These are phyloP conservation scores for Sebastes fasciatus DNA, from an alignment of 2,113 vertebrate species.

Conservation along the genomic window DNA sequence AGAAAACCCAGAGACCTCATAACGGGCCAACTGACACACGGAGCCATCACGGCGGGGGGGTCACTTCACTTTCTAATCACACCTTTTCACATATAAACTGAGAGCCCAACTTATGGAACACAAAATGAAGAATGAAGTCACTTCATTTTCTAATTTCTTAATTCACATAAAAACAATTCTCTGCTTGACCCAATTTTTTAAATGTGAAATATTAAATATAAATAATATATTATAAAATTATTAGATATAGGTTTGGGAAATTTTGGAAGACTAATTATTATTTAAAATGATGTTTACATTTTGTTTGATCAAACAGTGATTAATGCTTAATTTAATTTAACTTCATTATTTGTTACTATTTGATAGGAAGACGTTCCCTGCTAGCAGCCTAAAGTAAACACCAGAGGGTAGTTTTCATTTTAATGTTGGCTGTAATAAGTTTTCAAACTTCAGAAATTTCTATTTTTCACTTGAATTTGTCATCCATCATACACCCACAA, in stretches of 20 bases:
- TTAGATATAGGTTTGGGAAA: not conserved
- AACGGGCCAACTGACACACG: constrained; percentile 18
- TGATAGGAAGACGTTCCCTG: not conserved
- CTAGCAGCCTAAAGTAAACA: not conserved
- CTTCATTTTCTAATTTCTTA: not conserved
- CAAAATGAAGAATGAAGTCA: not conserved
- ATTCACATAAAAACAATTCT: not conserved
- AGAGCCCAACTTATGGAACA: not conserved
- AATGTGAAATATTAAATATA: not conserved
- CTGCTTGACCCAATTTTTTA: not conserved
- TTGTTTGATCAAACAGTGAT: not conserved
- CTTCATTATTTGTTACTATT: not conserved
- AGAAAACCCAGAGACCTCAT: constrained; percentile 69
- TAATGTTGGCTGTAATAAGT: not conserved
- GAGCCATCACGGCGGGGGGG: not conserved
- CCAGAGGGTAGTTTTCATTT: not conserved
- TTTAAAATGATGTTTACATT: not conserved
- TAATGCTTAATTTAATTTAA: not conserved
- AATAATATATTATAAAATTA: not conserved
- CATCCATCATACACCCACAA: not conserved
- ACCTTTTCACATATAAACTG: not conserved
- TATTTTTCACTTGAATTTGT: not conserved
- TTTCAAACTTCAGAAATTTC: not conserved
- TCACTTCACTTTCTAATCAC: constrained; percentile 36
- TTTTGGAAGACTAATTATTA: not conserved